Conservation (phyloP, 2,113 vertebrate genomes). For the Myodes glareolus region DNA sequence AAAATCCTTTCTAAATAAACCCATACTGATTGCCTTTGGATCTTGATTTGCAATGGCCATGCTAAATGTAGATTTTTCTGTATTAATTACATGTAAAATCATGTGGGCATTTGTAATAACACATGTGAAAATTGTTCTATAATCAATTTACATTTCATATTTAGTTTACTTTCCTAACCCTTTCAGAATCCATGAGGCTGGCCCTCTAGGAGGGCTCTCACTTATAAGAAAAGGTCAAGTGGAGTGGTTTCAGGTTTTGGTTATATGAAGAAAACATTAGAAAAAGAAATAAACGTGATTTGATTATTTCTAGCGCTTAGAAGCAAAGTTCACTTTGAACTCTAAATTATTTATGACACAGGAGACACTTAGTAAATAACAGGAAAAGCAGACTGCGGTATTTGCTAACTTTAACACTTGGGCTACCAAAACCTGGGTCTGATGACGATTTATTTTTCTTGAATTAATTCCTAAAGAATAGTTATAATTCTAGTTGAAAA, state of each 20-base stretch:
- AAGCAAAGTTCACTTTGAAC: slow-evolving; percentile 80
- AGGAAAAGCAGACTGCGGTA: slow-evolving; percentile 80
- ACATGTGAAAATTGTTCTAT: background rate
- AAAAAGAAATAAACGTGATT: slow-evolving; percentile 81
- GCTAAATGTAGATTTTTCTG: background rate
- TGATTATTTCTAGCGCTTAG: slow-evolving; percentile 78
- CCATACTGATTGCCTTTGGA: background rate
- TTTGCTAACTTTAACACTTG: slow-evolving; percentile 77
- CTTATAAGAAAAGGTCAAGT: slow-evolving; percentile 61
- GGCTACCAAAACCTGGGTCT: slow-evolving; percentile 32
- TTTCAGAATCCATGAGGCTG: slow-evolving; percentile 26
- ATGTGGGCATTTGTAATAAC: background rate
- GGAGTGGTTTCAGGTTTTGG: slow-evolving; percentile 39
- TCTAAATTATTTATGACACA: slow-evolving; percentile 85
- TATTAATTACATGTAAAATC: background rate
- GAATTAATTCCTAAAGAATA: slow-evolving; percentile 45
- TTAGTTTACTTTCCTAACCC: slow-evolving; percentile 6
- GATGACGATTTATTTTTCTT: slow-evolving; percentile 36
- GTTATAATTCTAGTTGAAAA: slow-evolving; percentile 13
- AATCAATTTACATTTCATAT: slow-evolving; percentile 20
- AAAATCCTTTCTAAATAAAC: slow-evolving; percentile 31
- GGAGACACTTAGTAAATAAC: slow-evolving; percentile 82
- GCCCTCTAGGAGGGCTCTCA: slow-evolving; percentile 54
- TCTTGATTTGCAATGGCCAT: background rate
- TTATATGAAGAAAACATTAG: slow-evolving; percentile 78